phyloP scores from a whole-genome alignment of 2,888 invertebrate genomes.

The Dynastes grantii region DNA sequence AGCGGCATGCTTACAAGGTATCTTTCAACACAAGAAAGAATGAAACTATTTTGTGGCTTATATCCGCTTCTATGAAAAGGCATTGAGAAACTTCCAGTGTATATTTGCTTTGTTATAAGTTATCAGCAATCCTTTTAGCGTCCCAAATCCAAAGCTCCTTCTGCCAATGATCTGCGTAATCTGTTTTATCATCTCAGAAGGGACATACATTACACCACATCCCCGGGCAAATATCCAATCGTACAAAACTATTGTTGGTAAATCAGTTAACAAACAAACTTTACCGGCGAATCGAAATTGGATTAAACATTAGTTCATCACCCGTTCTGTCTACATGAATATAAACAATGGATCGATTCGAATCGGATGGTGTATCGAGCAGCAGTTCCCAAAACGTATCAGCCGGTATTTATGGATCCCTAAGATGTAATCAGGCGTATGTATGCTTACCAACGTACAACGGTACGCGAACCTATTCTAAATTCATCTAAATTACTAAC shows the following conservation, averaged over 20 bases:
- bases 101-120: too few species aligned
- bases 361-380: slow-evolving; percentile 4
- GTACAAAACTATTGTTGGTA: slow-evolving; percentile 2
- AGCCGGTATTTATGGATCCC: slow-evolving; percentile 12
- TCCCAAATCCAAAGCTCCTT: too few species aligned
- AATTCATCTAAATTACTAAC: slow-evolving; percentile 8
- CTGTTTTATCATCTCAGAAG: too few species aligned
- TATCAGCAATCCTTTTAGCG: too few species aligned
- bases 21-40: too few species aligned
- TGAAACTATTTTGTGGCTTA: too few species aligned
- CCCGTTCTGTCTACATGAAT: background rate
- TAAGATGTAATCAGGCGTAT: slow-evolving; percentile 14
- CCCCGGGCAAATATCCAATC: background rate
- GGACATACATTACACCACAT: too few species aligned
- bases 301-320: background rate
- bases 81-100: too few species aligned
- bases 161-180: too few species aligned
- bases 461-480: background rate
- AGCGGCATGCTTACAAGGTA: too few species aligned
- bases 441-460: background rate
- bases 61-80: too few species aligned
- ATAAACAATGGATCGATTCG: background rate
- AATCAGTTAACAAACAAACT: slow-evolving; percentile 10
- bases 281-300: background rate
- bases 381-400: slow-evolving; percentile 8